These are phyloP conservation scores for Onthophagus sagittarius DNA, from an alignment of 2,888 invertebrate genomes.

Conservation along the genomic window DNA sequence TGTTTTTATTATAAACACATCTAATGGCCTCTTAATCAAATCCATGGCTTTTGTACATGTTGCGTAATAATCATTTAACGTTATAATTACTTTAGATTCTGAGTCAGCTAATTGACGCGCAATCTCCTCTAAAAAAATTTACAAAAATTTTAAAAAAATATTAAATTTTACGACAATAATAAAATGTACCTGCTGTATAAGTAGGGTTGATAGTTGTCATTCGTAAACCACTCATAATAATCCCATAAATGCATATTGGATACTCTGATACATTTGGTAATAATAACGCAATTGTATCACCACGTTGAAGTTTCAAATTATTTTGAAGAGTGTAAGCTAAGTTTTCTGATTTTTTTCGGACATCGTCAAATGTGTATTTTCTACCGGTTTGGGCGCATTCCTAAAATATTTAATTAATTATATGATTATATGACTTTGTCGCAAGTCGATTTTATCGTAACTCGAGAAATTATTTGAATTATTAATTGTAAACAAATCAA, in stretches of 20 bases:
- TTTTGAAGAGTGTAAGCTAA: conserved; percentile 54
- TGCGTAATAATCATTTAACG: conserved; percentile 54
- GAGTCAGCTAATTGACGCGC: conserved; percentile 59
- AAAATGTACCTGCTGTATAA: conserved; percentile 51
- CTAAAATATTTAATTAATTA: conserved; percentile 47
- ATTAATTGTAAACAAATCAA: too few species aligned
- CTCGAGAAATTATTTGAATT: too few species aligned
- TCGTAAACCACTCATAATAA: conserved; percentile 64
- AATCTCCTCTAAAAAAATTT: conserved; percentile 63
- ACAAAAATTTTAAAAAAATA: background rate
- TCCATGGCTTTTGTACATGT: conserved; percentile 20
- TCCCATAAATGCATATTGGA: conserved; percentile 62
- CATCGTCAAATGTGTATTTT: conserved; percentile 67
- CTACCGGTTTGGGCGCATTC: conserved; percentile 69
- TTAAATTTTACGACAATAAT: background rate
- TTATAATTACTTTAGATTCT: conserved; percentile 62
- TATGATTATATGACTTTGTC: too few species aligned
- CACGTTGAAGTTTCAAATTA: conserved; percentile 61
- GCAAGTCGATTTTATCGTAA: too few species aligned
- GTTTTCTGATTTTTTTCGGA: conserved; percentile 60
- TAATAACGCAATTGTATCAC: conserved; percentile 67
- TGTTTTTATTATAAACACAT: conserved; percentile 55
- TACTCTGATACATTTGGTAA: conserved; percentile 76
- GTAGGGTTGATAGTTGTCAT: conserved; percentile 72
- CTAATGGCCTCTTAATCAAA: conserved; percentile 34